Base-by-base conservation (phyloP, 1,140 invertebrate genomes). In the Ganaspis sp. region DNA sequence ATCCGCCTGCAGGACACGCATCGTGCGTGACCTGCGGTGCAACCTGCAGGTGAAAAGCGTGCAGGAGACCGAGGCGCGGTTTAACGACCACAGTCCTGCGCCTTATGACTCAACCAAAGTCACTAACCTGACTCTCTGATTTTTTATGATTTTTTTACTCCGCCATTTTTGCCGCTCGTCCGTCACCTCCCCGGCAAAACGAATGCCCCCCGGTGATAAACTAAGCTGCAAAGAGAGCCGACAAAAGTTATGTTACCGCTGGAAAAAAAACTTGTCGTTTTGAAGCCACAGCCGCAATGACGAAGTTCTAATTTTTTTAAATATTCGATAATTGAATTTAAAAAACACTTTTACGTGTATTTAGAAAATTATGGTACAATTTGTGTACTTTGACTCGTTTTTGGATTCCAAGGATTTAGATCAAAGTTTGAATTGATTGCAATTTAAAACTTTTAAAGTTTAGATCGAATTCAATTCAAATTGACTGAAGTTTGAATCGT, bases 71-170 rank as follows among this genome's bases (percentile, higher is more conserved):
- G 74, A 72, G 72, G 76, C 54, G 26, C 77, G 71, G 80, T 82
- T 81, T 84, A 81, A 82, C 71, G 76, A 84, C 73, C 73, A 17
- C 73, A 23, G 45, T 34, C 38, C 54, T 72, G 64, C 58, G 72
- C 76, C 83, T 82, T 81, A 77, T 89, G 87, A 89, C 85, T 89
- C 88, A 87, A 84, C 83, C 75, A 81, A 49, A 86, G 86, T 86
- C 86, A 88, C 75, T 88, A 87, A 88, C 88, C 86, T 85, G 83
- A 69, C 75, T 40, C 19, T 76, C 64, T 49, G 12, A n/a, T 49
- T 49, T 49, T 49, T 49, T 45, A 49, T 49, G 70, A 79, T 76
- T 82, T 81, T 82, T 75, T 75, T 79, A 75, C 19, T 76, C 69
- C 34, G 71, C 70, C 73, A 71, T 74, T 73, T 81, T 77, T 78